Conservation (phyloP, 2,797 vertebrate species). For the Labroides dimidiatus region DNA sequence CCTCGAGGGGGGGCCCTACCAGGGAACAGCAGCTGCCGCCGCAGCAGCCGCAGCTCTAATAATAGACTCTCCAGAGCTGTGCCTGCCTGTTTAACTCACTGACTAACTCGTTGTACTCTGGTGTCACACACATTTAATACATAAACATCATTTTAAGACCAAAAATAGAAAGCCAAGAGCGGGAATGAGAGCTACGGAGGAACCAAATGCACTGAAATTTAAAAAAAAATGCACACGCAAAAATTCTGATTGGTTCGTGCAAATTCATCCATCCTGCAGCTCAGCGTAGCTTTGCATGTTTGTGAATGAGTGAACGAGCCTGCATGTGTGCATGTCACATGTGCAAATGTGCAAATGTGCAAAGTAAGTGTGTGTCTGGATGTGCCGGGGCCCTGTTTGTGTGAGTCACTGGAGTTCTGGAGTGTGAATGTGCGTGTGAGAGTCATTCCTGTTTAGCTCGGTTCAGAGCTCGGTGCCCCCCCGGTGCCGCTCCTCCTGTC, state of each 20-base stretch:
- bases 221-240: conserved; percentile 5
- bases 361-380: neutral
- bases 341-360: neutral
- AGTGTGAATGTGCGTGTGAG: conserved; percentile 26
- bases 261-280: neutral
- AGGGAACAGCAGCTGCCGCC: conserved; percentile 32
- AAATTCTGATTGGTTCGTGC: conserved; percentile 9
- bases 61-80: conserved; percentile 61
- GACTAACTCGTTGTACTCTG: conserved; percentile 36
- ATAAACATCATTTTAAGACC: conserved; percentile 14
- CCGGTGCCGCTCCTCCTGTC: conserved; percentile 67
- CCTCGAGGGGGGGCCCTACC: conserved; percentile 35
- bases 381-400: neutral
- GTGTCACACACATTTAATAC: conserved; percentile 37
- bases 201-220: conserved; percentile 7
- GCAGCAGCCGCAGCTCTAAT: conserved; percentile 57
- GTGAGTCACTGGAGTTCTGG: conserved; percentile 33
- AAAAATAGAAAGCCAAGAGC: conserved; percentile 23
- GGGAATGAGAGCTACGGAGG: conserved; percentile 1
- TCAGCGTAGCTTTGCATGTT: neutral
- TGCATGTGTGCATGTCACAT: neutral
- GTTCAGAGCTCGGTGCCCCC: conserved; percentile 58
- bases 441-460: conserved; percentile 45
- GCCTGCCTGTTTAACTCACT: conserved; percentile 43
- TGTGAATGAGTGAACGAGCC: neutral